Base-by-base conservation (phyloP, 2,113 vertebrate genomes). In the Tretioscincus oriximinensis region DNA sequence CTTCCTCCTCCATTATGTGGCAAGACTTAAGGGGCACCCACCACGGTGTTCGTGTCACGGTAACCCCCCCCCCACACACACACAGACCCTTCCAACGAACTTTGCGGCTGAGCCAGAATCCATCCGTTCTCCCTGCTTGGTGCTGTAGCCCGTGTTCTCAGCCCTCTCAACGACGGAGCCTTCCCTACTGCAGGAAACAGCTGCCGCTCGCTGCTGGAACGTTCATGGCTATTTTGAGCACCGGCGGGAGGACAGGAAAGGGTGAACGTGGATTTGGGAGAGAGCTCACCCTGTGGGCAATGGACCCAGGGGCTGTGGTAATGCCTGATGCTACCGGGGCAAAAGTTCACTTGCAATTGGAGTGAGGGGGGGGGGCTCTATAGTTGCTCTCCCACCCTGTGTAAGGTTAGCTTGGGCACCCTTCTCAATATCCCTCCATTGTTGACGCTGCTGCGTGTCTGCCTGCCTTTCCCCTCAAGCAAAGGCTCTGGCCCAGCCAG, bases 301-400 rank as follows among this genome's bases (percentile, higher is more conserved):
- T 85, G 84, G 90, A 91, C 88, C 88, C 88, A 88, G 84, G 88
- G 83, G 87, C 85, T 75, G 87, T 88, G 89, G 87, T 91, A 92
- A 91, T 92, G 89, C 90, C 85, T 71, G 79, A 86, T 88, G 81
- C 90, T 88, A 76, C 65, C 82, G 87, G 91, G 92, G 90, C 87
- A 92, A 92, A 90, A 93, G 91, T 92, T 91, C 92, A 93, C 88
- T 89, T 78, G 87, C 86, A 90, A 86, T 88, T 84, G 88, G 86
- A 86, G 88, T 77, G 89, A 87, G 1, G 9, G 12, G 12, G 49
- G 9, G 49, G 1, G 9, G 4, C 49, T 51, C 10, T 51, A 16
- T 9, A 12, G 35, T 2, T 5, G 35, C 35, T 5, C 35, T 41
- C 54, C 12, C 54, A 81, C 92, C 90, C 87, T 81, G 86, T 85